Base-by-base conservation (phyloP, 2,888 invertebrate genomes). In the Sphaeridia pumilis region DNA sequence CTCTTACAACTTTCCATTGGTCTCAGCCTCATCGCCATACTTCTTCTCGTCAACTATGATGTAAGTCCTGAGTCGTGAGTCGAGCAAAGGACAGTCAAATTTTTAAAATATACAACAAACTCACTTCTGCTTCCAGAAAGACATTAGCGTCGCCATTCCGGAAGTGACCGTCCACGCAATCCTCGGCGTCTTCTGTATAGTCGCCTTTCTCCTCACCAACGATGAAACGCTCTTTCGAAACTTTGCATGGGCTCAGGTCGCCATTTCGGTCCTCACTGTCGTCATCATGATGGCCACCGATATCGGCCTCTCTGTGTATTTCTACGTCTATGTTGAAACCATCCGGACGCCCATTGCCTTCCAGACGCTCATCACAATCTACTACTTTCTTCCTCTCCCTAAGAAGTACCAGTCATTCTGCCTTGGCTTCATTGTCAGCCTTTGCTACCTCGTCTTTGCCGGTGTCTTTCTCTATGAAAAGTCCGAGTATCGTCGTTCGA, bases 321-420 rank as follows among this genome's bases (percentile, higher is more conserved):
- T 58, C 42, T 58, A 54, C 27, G 22, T 49, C 21, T 38, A 46
- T 38, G 35, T 27, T n/a, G 47, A 53, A 27, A 21, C 53, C 1
- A 57, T 58, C 24, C 51, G 64, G 54, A 65, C 62, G 7, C 55
- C 66, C 20, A 59, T 65, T 28, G 65, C 67, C 14, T 67, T 66
- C 45, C 68, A 66, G 63, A 78, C 83, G 1, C 74, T 89, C 1
- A 76, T 90, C 47, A 81, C 84, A 1, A 81, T 84, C 58, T 88
- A 89, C 70, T 81, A 88, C 59, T 88, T 90, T 70, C 75, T 90
- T 61, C 87, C 88, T 1, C 76, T 89, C 66, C 78, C 83, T 22
- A 80, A 82, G 67, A 82, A 84, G 67, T 76, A 79, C 57, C 74
- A 83, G 57, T 82, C 84, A 0, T 75, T 83, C 26, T 66, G 82